Evolutionary conservation across 1,140 invertebrate genomes (phyloP).

Genomic region (Diorhabda sublineata): DNA sequence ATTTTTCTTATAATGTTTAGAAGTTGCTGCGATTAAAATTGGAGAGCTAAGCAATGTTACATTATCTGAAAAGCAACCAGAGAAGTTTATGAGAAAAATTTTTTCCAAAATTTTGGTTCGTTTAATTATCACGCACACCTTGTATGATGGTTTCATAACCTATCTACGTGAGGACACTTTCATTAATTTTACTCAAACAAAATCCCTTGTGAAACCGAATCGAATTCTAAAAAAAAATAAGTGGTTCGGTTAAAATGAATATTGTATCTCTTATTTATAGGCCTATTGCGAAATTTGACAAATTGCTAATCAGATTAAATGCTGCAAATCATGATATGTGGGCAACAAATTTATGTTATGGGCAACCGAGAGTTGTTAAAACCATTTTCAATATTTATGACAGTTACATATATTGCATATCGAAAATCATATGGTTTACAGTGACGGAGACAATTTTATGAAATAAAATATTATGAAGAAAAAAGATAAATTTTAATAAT

Average conservation of each 20-base stretch:
- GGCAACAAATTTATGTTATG: background rate
- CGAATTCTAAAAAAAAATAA: background rate
- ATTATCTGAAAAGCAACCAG: too few relatives aligned
- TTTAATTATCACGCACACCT: background rate
- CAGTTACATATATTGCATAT: background rate
- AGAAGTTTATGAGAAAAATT: too few relatives aligned
- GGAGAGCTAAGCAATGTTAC: too few relatives aligned
- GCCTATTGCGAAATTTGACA: conserved; percentile 2
- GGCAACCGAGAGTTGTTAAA: background rate
- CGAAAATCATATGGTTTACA: too few relatives aligned
- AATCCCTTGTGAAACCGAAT: conserved; percentile 2
- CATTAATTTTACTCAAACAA: background rate
- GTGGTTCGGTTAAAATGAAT: background rate
- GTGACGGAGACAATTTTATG: too few relatives aligned
- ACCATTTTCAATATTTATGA: background rate
- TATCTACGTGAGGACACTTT: background rate
- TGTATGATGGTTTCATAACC: background rate
- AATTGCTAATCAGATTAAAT: background rate
- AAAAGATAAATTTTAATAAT: too few relatives aligned
- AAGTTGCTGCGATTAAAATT: too few relatives aligned
- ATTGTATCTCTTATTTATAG: background rate
- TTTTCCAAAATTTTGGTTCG: too few relatives aligned
- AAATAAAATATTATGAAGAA: too few relatives aligned
- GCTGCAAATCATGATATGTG: conserved; percentile 2
- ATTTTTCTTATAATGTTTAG: too few relatives aligned